phyloP scores from a whole-genome alignment of 2,797 vertebrate species.

The Oreortyx pictus region DNA sequence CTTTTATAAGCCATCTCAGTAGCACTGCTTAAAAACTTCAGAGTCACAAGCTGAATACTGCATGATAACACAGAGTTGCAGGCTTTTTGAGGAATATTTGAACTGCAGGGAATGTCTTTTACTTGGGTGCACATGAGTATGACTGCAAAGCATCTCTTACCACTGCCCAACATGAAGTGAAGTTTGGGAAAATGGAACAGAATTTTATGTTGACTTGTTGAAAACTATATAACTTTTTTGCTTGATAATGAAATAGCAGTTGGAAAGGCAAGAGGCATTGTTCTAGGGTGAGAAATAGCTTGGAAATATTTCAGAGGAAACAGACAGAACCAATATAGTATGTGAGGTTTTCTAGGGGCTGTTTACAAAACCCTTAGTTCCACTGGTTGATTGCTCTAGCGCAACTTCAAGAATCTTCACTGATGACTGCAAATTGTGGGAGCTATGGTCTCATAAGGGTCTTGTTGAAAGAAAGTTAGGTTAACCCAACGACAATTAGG shows the following conservation, averaged over 20 bases:
- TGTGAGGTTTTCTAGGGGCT: fast-evolving
- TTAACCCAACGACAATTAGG: neutral
- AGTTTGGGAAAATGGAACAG: neutral
- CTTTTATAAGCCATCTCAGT: conserved; percentile 35
- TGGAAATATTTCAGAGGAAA: neutral
- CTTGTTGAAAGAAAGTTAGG: neutral
- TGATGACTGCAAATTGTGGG: neutral
- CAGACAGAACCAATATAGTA: neutral
- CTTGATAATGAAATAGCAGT: neutral
- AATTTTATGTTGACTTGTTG: neutral
- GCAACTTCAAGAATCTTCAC: neutral
- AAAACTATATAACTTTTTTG: neutral
- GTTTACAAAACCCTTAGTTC: neutral
- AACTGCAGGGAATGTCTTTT: neutral
- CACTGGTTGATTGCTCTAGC: neutral
- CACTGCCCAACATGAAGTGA: neutral
- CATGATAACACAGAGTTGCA: neutral
- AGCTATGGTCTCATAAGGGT: neutral
- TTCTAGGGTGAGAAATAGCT: neutral
- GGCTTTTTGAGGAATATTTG: neutral
- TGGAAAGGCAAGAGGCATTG: neutral
- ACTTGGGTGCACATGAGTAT: neutral
- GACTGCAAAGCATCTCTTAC: neutral
- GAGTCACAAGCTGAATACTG: conserved; percentile 34
- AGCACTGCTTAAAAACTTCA: neutral